phyloP scores from a whole-genome alignment of 2,797 vertebrate species.

The Tenualosa ilisha region DNA sequence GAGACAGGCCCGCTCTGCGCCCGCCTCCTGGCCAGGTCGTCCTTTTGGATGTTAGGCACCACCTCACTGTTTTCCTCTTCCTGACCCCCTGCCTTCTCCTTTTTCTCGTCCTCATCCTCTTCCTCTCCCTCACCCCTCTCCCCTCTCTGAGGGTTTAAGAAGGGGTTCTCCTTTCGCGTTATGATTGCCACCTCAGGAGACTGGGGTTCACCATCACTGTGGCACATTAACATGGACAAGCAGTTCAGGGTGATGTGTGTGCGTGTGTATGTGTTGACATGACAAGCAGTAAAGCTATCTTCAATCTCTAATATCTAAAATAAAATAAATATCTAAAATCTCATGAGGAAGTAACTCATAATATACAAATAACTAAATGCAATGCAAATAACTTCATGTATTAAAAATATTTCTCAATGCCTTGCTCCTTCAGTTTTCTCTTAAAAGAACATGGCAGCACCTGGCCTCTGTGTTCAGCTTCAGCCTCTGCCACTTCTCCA shows the following conservation, averaged over 20 bases:
- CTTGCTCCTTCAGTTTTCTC: not conserved
- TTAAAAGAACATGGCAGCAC: conserved; percentile 64
- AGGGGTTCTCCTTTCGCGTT: conserved; percentile 69
- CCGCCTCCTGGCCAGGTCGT: conserved; percentile 80
- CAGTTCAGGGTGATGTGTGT: not conserved
- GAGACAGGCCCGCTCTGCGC: conserved; percentile 66
- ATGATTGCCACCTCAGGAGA: conserved; percentile 62
- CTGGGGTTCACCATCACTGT: conserved; percentile 66
- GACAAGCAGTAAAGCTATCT: not conserved
- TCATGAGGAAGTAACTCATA: too few relatives aligned
- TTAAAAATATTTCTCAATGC: not conserved
- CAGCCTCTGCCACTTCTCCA: conserved; percentile 89
- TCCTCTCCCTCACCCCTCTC: conserved; percentile 28
- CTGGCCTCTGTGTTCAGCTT: conserved; percentile 84
- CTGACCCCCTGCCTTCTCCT: conserved; percentile 28
- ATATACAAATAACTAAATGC: too few relatives aligned
- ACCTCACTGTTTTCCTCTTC: conserved; percentile 52
- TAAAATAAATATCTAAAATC: too few relatives aligned
- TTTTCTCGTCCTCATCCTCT: conserved; percentile 16
- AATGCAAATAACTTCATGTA: too few relatives aligned
- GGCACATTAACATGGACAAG: conserved; percentile 31
- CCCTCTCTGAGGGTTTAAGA: conserved; percentile 34
- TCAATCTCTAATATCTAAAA: not conserved
- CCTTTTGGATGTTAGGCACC: conserved; percentile 76
- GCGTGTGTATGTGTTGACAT: not conserved